Evolutionary conservation across 2,113 vertebrate genomes (phyloP), one percentile per base, ranked within the genome.

Genomic region (Thymallus thymallus): DNA sequence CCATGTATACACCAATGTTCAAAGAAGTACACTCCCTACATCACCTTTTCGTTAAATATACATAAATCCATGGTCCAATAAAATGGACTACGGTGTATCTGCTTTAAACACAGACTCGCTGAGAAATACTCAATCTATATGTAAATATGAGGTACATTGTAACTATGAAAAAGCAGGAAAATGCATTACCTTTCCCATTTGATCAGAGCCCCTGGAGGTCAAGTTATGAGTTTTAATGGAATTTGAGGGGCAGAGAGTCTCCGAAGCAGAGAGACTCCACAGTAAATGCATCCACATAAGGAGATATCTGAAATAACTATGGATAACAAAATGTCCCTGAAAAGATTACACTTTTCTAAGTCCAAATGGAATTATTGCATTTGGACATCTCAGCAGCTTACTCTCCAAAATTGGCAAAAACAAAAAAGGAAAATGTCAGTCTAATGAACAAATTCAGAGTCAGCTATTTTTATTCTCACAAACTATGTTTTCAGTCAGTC

Each of bases 81-180:
- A 91, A 92, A 90, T 86, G 85, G 83, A 88, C 87, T 87, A 88
- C 85, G 87, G 82, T 86, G 82, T 92, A 88, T 91, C 84, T 85
- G 82, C 87, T 84, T 88, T 85, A 87, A 86, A 88, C 79, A 81
- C 76, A 83, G 75, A 81, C 85, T 73, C 78, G 45, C 77, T 89
- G 91, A 92, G 93, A 94, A 94, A 93, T 92, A 92, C 88, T 92
- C 93, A 91, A 93, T 94, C 90, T 94, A 94, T 92, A 94, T 94
- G 93, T 92, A 93, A 94, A 94, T 94, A 94, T 29, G 81, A 80
- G 85, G 85, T 84, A 86, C 83, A 81, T 73, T 86, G 84, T 74
- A 80, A 86, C 85, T 83, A 81, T 80, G 81, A 68, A 86, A 86
- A 83, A 24, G 81, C 85, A 85, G 83, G 77, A 90, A 91, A 92